Evolutionary conservation across 2,113 vertebrate species (phyloP).

Genomic region (Chrysemys picta): DNA sequence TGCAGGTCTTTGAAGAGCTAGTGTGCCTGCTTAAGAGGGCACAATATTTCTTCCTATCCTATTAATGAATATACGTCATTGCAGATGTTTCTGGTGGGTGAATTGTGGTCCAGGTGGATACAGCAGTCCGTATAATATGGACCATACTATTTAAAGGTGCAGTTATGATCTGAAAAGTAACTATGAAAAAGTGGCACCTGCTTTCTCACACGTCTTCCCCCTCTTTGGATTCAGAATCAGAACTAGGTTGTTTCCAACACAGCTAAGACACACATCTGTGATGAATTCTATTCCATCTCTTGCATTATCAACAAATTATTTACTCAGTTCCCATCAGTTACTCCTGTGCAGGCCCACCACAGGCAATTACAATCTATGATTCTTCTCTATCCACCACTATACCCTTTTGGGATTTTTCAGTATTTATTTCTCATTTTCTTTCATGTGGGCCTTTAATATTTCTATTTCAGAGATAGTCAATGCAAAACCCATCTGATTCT

Average conservation of each 20-base stretch:
- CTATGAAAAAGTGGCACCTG: background rate
- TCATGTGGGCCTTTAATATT: background rate
- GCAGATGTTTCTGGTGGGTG: background rate
- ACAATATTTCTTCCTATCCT: background rate
- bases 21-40: background rate
- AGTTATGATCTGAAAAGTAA: background rate
- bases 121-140: background rate
- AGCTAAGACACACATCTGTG: background rate
- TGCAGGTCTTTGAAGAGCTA: background rate
- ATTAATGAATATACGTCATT: background rate
- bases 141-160: background rate
- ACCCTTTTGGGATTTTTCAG: background rate
- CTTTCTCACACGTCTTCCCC: background rate
- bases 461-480: background rate
- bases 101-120: background rate
- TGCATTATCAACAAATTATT: background rate
- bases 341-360: background rate
- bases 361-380: background rate
- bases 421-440: background rate
- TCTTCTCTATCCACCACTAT: background rate
- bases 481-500: background rate
- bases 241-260: background rate
- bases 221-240: background rate
- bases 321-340: background rate
- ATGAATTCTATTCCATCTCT: background rate